Base-by-base conservation (phyloP, 2,888 invertebrate species). In the Trichogramma evanescens region DNA sequence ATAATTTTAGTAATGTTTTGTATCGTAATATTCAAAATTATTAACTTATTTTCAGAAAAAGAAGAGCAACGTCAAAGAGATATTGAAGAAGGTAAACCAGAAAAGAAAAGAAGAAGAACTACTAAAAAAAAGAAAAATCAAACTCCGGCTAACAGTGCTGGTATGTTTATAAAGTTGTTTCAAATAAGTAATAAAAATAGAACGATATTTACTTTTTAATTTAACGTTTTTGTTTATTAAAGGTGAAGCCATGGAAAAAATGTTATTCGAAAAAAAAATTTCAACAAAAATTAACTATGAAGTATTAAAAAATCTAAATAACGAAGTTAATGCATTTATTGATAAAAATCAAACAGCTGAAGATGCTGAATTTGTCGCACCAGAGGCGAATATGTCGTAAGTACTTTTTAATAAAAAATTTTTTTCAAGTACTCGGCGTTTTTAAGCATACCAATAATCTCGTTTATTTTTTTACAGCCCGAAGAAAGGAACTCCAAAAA, bases 271-370 rank as follows among this genome's bases (percentile, higher is more conserved):
- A 75, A 95, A 95, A 79, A 92, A 92, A 74, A 89, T 98, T 66
- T 98, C 98, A 4, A 88, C 86, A 4, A 99, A 99, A 82, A 96
- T 99, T 58, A 97, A 99, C 79, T 99, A 99, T 73, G 97, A 98
- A 69, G 96, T 97, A 46, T 80, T 98, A 62, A 91, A 91, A 77
- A 91, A 89, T 68, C 80, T 96, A 58, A 89, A 85, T 67, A 75
- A 75, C 42, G 66, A 67, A 51, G 61, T 63, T 53, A 67, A 41
- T 48, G 13, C 56, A 10, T 42, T 67, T 3, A 68, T 52, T 52
- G 66, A 67, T 44, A 41, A 53, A 7, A 53, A 48, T 38, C 56
- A 54, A 54, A 48, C 9, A 58, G 40, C 57, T 9, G 65, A 61
- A 57, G 66, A 66, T n/a, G 54, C 56, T 50, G 51, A 64, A 3